phyloP scores from a whole-genome alignment of 92 coral and sea anemone genomes.

The Desmophyllum pertusum region DNA sequence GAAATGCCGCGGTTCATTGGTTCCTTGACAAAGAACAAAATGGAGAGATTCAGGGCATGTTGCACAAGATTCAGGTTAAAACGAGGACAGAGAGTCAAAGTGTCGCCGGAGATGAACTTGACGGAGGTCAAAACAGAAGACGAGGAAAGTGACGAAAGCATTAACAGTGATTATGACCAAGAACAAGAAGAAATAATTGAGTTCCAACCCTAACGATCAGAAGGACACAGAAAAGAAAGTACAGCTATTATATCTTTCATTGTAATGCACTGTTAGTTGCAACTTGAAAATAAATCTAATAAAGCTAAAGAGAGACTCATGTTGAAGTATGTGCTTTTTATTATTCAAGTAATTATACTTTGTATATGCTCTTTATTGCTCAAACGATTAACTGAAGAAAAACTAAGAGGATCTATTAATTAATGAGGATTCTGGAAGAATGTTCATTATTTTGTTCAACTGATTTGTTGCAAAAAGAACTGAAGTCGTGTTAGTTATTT shows the following conservation, averaged over 20 bases:
- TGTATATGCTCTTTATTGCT: too few species aligned
- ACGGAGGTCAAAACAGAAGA: background rate
- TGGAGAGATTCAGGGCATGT: background rate
- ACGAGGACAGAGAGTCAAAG: background rate
- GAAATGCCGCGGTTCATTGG: constrained; percentile 27
- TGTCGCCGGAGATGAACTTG: background rate
- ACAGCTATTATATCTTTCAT: background rate
- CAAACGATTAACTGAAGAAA: too few species aligned
- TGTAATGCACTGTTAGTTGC: background rate
- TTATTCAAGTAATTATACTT: too few species aligned
- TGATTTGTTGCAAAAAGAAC: too few species aligned
- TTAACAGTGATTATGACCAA: background rate
- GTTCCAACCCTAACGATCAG: constrained; percentile 23
- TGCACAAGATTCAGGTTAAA: background rate
- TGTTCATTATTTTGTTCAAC: too few species aligned
- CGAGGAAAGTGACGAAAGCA: background rate
- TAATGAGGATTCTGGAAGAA: too few species aligned
- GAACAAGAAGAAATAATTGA: constrained; percentile 24
- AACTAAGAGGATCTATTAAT: too few species aligned
- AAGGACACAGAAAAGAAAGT: background rate
- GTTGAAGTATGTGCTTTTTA: too few species aligned
- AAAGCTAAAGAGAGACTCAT: background rate
- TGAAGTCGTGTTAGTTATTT: too few species aligned
- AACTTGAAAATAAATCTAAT: background rate
- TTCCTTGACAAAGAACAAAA: background rate